Percentiles rank a stretch among this genome's conserved stretches.
phyloP scores from a whole-genome alignment of 1,140 invertebrate genomes.

The Armadillidium nasatum region DNA sequence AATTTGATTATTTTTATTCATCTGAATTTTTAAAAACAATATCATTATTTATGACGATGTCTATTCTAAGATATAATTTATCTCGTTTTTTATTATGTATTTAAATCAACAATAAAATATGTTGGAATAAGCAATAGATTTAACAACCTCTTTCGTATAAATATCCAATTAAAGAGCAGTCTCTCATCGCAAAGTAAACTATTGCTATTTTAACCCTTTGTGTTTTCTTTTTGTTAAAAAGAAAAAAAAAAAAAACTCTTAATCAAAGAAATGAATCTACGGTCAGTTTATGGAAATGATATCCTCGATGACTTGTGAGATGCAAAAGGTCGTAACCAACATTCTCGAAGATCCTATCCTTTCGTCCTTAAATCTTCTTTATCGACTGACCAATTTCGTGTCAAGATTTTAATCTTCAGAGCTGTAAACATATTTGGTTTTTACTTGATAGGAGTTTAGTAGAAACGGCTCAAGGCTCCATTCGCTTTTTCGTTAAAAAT shows the following conservation, averaged over 20 bases:
- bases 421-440: slow-evolving; percentile 42
- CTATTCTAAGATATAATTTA: no score
- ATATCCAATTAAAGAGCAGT: not conserved
- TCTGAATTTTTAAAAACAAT: no score
- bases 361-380: slow-evolving; percentile 34
- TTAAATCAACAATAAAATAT: slow-evolving; percentile 7
- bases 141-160: not conserved
- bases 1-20: no score
- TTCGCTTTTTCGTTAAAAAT: not conserved
- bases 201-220: not conserved
- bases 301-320: slow-evolving; percentile 29
- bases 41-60: no score
- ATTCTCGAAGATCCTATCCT: slow-evolving; percentile 13
- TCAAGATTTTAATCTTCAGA: slow-evolving; percentile 33
- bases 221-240: not conserved
- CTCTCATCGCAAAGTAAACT: slow-evolving; percentile 5
- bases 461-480: slow-evolving; percentile 19
- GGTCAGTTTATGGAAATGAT: slow-evolving; percentile 42
- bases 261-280: slow-evolving; percentile 37
- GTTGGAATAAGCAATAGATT: not conserved
- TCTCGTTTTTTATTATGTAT: not conserved
- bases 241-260: not conserved
- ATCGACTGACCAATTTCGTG: slow-evolving; percentile 32
- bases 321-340: slow-evolving; percentile 31
- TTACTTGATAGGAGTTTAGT: slow-evolving; percentile 29